Evolutionary conservation across 2,113 vertebrate species (phyloP).

Genomic region (Lamprotornis superbus): DNA sequence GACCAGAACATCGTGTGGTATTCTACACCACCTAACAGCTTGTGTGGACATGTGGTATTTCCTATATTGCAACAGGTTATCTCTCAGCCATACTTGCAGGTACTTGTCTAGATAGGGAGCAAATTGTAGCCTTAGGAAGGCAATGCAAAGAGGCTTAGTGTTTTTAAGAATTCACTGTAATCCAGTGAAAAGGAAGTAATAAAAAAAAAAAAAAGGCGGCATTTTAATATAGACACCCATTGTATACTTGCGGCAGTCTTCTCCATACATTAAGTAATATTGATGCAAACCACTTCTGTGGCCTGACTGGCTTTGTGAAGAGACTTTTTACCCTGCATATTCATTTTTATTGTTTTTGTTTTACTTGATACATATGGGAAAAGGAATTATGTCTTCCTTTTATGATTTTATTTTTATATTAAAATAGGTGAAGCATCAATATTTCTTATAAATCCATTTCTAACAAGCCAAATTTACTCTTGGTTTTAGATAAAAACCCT

Average conservation of each 20-base stretch:
- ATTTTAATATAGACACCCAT: background rate
- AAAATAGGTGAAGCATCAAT: background rate
- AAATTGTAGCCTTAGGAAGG: background rate
- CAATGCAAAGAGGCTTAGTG: background rate
- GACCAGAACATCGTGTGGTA: accelerated
- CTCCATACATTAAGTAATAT: background rate
- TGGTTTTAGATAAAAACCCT: background rate
- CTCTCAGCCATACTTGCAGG: background rate
- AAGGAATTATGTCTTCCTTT: background rate
- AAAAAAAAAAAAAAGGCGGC: no score
- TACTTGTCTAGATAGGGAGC: background rate
- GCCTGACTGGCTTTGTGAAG: background rate
- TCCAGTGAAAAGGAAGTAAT: background rate
- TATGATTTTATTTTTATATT: background rate
- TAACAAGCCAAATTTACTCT: background rate
- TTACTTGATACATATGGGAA: background rate
- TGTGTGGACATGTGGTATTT: background rate
- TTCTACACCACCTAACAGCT: background rate
- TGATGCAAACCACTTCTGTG: background rate
- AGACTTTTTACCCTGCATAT: background rate
- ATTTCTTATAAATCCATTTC: background rate
- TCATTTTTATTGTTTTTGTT: background rate
- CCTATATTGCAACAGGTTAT: background rate
- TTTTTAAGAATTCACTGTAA: background rate
- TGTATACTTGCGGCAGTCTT: background rate